These are phyloP conservation scores for Dexiosoma caninum DNA, from an alignment of 2,888 invertebrate genomes.

Conservation along the genomic window DNA sequence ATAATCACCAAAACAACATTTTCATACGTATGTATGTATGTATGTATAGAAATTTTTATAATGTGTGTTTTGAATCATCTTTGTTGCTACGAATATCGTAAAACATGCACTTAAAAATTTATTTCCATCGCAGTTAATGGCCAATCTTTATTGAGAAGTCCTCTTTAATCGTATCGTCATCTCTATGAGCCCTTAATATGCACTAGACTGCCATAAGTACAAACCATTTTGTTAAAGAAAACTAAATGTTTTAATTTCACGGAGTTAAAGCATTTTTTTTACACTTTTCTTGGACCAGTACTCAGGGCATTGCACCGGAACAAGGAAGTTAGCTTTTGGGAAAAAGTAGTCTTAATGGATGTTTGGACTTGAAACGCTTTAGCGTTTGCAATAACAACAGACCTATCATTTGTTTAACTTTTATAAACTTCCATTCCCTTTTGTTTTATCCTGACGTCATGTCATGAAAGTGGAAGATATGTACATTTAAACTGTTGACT, in stretches of 20 bases:
- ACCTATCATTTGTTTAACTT: not conserved
- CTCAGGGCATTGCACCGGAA: too few species aligned
- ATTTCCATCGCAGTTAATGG: not conserved
- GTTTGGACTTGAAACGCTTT: too few species aligned
- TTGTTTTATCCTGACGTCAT: not conserved
- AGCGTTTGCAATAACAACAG: not conserved
- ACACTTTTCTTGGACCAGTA: too few species aligned
- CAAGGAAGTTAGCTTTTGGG: too few species aligned
- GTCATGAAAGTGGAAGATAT: not conserved
- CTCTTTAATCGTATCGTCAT: slow-evolving; percentile 26
- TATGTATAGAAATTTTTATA: too few species aligned
- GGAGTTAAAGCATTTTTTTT: too few species aligned
- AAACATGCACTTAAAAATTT: not conserved
- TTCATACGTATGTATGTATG: too few species aligned
- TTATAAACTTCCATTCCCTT: not conserved
- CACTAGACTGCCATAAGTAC: not conserved
- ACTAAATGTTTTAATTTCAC: not conserved
- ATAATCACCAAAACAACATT: too few species aligned
- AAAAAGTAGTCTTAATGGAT: too few species aligned
- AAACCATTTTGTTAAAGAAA: not conserved
- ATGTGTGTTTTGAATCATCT: too few species aligned
- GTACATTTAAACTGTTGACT: not conserved
- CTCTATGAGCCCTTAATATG: slow-evolving; percentile 44
- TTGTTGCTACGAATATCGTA: not conserved
- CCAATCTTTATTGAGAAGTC: not conserved